Evolutionary conservation across 2,797 vertebrate genomes (phyloP).

Genomic region (Eptatretus atami): DNA sequence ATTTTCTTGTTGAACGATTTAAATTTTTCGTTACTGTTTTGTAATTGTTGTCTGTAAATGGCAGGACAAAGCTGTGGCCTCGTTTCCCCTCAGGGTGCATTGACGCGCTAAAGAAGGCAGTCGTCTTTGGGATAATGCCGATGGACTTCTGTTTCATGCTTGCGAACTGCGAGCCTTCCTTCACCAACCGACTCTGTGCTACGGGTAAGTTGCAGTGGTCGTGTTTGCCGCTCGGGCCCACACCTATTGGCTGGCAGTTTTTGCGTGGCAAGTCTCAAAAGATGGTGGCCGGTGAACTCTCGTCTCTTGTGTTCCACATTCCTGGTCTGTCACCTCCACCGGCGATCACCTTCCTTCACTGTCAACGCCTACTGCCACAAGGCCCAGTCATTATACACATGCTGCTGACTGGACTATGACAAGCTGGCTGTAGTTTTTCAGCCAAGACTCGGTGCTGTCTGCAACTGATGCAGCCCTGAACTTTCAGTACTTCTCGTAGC

Average conservation of each 20-base stretch:
- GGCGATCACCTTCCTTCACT: constrained; percentile 39
- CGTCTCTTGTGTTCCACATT: constrained; percentile 64
- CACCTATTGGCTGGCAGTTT: constrained; percentile 77
- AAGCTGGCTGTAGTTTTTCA: constrained; percentile 46
- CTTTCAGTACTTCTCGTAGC: constrained; percentile 42
- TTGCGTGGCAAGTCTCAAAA: constrained; percentile 36
- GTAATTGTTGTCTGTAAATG: too few relatives aligned
- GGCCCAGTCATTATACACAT: constrained; percentile 39
- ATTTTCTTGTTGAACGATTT: too few relatives aligned
- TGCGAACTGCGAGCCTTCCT: constrained; percentile 47
- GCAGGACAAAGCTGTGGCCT: too few relatives aligned
- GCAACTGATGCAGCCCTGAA: constrained; percentile 36
- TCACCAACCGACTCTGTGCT: constrained; percentile 42
- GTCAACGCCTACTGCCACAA: constrained; percentile 21
- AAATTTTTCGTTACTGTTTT: too few relatives aligned
- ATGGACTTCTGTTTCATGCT: constrained; percentile 26
- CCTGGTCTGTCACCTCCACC: constrained; percentile 51
- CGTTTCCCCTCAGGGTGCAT: constrained; percentile 29
- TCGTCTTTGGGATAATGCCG: constrained; percentile 65
- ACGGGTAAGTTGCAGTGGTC: constrained; percentile 55
- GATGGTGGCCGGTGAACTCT: constrained; percentile 22
- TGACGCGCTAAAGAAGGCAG: constrained; percentile 49
- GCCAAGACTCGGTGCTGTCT: constrained; percentile 19
- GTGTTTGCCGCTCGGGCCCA: constrained; percentile 50
- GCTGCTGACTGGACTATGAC: constrained; percentile 23